Base-by-base conservation (phyloP, 2,888 invertebrate genomes). In the Athripsodes cinereus region DNA sequence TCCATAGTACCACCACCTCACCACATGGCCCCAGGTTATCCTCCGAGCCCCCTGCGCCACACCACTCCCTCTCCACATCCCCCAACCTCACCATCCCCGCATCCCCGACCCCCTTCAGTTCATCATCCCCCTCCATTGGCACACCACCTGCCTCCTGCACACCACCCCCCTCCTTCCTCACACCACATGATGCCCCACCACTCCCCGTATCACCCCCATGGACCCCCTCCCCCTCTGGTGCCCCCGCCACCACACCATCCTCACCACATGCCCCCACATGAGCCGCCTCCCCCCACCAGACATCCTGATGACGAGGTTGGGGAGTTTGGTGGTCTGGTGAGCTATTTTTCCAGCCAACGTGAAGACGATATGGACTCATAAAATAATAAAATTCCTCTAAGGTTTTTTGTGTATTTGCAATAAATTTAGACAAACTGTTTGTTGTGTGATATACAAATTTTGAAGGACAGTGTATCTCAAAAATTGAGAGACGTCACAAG, bases 291-390 rank as follows among this genome's bases (percentile, higher is more conserved):
- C 51, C 64, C 20, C 50, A 62, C 35, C 60, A 63, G 51, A 62
- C 62, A 63, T 55, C 65, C 59, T 58, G 72, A 77, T 66, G 83
- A 82, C 59, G 83, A 81, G 64, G 79, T 82, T 63, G 85, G 91
- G 52, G 92, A 92, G 70, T 93, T 93, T 72, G 92, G 92, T 40
- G 93, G 93, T 2, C 81, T 94, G 67, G 93, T 93, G 59, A 92
- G 92, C 71, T 94, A 94, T 76, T 93, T 93, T 74, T 92, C 92
- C 66, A 92, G 92, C 70, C 93, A 93, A 73, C 84, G 84, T 66
- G 89, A 92, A 71, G 92, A 92, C 70, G 92, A 92, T 74, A 82
- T 92, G 68, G 92, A 92, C 72, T 84, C 86, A 78, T 87, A 86
- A 82, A 52, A 22, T 31, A 10, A n/a, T n/a, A n/a, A n/a, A n/a